Percentiles rank a stretch among this genome's conserved stretches.
Conservation (phyloP, 2,888 invertebrate species). For the Megastigmus dorsalis region DNA sequence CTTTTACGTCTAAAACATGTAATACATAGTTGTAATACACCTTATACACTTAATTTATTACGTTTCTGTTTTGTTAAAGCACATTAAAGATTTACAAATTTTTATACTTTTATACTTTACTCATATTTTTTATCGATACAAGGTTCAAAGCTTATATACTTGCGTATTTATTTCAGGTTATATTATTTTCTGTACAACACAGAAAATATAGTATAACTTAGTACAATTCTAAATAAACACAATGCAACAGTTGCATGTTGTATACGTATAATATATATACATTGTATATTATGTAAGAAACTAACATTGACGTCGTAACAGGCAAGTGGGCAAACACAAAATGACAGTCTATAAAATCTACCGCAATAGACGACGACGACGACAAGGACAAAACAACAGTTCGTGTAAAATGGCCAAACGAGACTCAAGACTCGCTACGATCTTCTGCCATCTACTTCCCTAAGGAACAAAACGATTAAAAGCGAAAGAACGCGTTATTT, state of each 20-base stretch:
- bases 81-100: too few relatives aligned
- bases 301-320: conserved; percentile 46
- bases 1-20: too few relatives aligned
- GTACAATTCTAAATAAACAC: conserved; percentile 5
- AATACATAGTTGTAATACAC: too few relatives aligned
- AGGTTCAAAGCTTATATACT: too few relatives aligned
- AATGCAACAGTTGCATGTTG: conserved; percentile 10
- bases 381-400: conserved; percentile 59
- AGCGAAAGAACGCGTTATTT: conserved; percentile 32
- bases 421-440: conserved; percentile 55
- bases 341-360: conserved; percentile 60
- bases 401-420: conserved; percentile 58
- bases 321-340: conserved; percentile 62
- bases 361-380: conserved; percentile 67
- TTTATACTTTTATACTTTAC: too few relatives aligned
- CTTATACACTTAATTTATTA: too few relatives aligned
- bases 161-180: too few relatives aligned
- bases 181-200: not conserved
- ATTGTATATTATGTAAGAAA: conserved; percentile 7
- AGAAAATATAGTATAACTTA: conserved; percentile 1
- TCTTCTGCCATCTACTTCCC: conserved; percentile 46
- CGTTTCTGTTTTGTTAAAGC: too few relatives aligned
- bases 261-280: too few relatives aligned
- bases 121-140: too few relatives aligned
- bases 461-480: conserved; percentile 44